These are phyloP conservation scores for Menidia menidia DNA, from an alignment of 2,797 vertebrate genomes.

Conservation along the genomic window DNA sequence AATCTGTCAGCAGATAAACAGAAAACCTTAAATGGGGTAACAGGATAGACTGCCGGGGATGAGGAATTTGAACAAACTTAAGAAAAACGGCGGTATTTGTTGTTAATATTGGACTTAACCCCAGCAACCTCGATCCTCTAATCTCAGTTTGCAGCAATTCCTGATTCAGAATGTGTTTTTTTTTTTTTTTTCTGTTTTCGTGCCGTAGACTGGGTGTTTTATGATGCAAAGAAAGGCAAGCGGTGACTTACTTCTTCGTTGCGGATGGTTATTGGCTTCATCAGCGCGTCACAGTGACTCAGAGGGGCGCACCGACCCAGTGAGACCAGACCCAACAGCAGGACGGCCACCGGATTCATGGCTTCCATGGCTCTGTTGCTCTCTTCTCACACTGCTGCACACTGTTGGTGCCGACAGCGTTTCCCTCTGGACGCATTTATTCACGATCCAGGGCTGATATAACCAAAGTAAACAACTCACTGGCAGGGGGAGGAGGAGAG, in stretches of 20 bases:
- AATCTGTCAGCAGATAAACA: no score
- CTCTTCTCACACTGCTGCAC: not conserved
- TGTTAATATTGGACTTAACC: not conserved
- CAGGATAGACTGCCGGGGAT: no score
- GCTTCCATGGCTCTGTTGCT: conserved; percentile 10
- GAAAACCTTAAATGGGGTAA: no score
- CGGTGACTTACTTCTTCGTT: conserved; percentile 55
- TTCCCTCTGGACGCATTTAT: not conserved
- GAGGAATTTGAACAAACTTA: no score
- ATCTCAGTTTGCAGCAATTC: no score
- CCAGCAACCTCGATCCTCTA: not conserved
- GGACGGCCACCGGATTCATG: conserved; percentile 51
- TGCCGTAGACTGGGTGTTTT: not conserved
- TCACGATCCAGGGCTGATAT: conserved; percentile 14
- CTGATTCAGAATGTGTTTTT: no score
- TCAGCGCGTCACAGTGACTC: conserved; percentile 52
- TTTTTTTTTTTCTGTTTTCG: not conserved
- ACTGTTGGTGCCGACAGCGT: not conserved
- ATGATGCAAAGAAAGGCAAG: conserved; percentile 1
- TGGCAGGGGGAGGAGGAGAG: not conserved
- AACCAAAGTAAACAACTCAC: conserved; percentile 40
- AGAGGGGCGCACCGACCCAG: conserved; percentile 49
- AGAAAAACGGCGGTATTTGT: not conserved
- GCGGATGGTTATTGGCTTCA: conserved; percentile 60
- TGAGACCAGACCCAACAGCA: conserved; percentile 57